Evolutionary conservation across 2,888 invertebrate genomes (phyloP).

Genomic region (Limnephilus marmoratus): DNA sequence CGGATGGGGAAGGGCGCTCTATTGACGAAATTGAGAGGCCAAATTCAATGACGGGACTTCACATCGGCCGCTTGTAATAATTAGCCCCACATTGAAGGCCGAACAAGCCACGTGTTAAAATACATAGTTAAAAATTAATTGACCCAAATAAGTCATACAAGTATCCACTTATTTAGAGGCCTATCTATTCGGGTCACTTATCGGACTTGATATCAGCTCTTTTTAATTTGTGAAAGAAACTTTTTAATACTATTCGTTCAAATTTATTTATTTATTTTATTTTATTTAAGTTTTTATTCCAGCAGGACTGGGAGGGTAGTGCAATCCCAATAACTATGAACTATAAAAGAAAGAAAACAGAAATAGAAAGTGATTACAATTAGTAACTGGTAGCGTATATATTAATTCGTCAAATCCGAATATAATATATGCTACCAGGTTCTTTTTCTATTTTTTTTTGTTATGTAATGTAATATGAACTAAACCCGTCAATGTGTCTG

Average conservation of each 20-base stretch:
- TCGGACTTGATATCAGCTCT: background rate
- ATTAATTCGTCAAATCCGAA: too few species aligned
- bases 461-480: too few species aligned
- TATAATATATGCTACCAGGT: too few species aligned
- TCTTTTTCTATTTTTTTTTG: too few species aligned
- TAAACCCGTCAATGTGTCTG: too few species aligned
- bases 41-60: constrained; percentile 56
- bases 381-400: too few species aligned
- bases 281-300: too few species aligned
- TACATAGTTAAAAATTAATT: background rate
- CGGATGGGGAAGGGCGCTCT: constrained; percentile 43
- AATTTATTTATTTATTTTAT: too few species aligned
- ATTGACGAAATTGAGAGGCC: constrained; percentile 53
- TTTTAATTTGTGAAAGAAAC: background rate
- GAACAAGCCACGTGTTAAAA: constrained; percentile 21
- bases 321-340: too few species aligned
- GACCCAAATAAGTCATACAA: background rate
- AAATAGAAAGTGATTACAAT: too few species aligned
- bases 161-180: background rate
- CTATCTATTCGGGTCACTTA: background rate
- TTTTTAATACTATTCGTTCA: background rate
- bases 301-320: too few species aligned
- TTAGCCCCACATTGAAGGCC: constrained; percentile 35
- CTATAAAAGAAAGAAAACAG: too few species aligned
- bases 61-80: constrained; percentile 51